Evolutionary conservation across 2,888 invertebrate species (phyloP).

Genomic region (Seira ritae): DNA sequence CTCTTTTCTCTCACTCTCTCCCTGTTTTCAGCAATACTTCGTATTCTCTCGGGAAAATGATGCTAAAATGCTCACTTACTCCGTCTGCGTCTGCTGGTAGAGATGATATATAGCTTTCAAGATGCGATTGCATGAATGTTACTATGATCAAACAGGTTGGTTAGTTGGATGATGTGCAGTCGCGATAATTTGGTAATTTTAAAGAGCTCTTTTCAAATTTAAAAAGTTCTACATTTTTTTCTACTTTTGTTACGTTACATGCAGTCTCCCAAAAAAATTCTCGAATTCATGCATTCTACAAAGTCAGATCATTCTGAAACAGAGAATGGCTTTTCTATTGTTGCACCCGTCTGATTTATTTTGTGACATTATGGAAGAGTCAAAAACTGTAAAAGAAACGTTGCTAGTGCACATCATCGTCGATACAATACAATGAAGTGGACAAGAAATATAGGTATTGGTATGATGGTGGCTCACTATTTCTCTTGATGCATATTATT

Average conservation of each 20-base stretch:
- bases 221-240: neutral
- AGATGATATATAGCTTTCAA: constrained; percentile 4
- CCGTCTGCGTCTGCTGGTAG: neutral
- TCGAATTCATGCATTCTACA: too few species aligned
- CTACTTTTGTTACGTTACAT: neutral
- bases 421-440: too few species aligned
- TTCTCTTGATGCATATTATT: too few species aligned
- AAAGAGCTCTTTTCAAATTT: too few species aligned
- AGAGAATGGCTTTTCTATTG: neutral
- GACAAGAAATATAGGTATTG: too few species aligned
- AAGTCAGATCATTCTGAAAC: neutral
- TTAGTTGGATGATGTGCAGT: neutral
- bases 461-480: too few species aligned
- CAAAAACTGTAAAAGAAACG: neutral
- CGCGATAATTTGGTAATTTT: neutral
- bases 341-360: neutral
- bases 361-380: neutral
- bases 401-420: too few species aligned
- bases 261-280: neutral
- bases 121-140: neutral
- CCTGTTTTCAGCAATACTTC: too few species aligned
- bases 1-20: too few species aligned
- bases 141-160: constrained; percentile 3
- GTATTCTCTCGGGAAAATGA: too few species aligned
- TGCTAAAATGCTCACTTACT: neutral